phyloP scores from a whole-genome alignment of 2,888 invertebrate genomes.

The Phrixothrix hirtus region DNA sequence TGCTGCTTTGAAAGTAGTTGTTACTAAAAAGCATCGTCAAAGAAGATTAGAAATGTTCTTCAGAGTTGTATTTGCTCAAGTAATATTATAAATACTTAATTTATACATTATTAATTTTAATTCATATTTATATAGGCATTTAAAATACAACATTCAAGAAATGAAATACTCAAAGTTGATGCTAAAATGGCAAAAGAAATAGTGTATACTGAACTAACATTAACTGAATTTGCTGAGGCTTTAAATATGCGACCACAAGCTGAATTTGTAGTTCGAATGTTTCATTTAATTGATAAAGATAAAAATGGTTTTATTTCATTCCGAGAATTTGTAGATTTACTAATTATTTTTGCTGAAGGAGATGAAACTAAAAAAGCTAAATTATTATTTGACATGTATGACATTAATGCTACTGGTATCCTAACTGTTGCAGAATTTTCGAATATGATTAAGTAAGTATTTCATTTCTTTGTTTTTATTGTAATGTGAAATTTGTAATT shows the following conservation, averaged over 20 bases:
- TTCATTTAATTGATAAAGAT: slow-evolving; percentile 62
- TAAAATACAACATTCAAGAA: slow-evolving; percentile 53
- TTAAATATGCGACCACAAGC: slow-evolving; percentile 61
- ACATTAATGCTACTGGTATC: slow-evolving; percentile 57
- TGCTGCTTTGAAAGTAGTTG: slow-evolving; percentile 49
- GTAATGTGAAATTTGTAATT: no score
- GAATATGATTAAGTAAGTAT: slow-evolving; percentile 57
- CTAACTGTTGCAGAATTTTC: slow-evolving; percentile 58
- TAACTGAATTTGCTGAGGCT: slow-evolving; percentile 64
- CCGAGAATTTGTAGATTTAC: slow-evolving; percentile 64
- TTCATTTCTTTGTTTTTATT: no score
- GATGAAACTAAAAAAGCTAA: slow-evolving; percentile 59
- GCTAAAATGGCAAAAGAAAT: slow-evolving; percentile 56
- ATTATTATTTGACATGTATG: slow-evolving; percentile 64
- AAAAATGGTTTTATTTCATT: slow-evolving; percentile 65
- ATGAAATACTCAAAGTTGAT: slow-evolving; percentile 53
- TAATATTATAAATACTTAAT: slow-evolving; percentile 33
- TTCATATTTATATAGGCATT: slow-evolving; percentile 47
- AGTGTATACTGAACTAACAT: slow-evolving; percentile 59
- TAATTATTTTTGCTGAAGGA: slow-evolving; percentile 62
- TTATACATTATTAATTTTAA: not conserved
- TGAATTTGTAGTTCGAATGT: slow-evolving; percentile 62
- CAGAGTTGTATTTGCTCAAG: slow-evolving; percentile 60
- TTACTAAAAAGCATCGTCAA: slow-evolving; percentile 58
- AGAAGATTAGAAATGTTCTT: slow-evolving; percentile 60